Evolutionary conservation across 2,797 vertebrate genomes (phyloP), one percentile per base, ranked within the genome.

Genomic region (Gymnothorax reevesii): DNA sequence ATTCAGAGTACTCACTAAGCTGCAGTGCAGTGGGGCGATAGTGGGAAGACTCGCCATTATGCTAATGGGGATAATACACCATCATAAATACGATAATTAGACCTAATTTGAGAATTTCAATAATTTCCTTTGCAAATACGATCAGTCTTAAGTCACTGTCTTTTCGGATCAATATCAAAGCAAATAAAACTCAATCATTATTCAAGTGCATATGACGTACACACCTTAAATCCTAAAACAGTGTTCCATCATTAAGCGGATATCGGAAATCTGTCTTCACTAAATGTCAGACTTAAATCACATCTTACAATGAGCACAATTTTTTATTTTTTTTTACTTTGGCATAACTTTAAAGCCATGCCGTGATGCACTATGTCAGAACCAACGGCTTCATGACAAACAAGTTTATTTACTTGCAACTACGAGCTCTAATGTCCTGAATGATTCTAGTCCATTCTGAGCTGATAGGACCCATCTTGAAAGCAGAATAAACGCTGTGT

Each of bases 91-190:
- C 92, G 90, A 89, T 90, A 91, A 93, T 93, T 84, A 86, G 86
- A 85, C 89, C 87, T 90, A 88, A 92, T 91, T 92, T 92, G 87
- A 62, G 84, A 89, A 90, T 92, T 89, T 90, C 85, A 92, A 91
- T 88, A 82, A 90, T 87, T 89, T 88, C 88, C 82, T 88, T 88
- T 90, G 89, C 88, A 89, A 88, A 89, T 89, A 82, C 87, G 88
- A 87, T 85, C 69, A 64, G 87, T 85, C 86, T 62, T 92, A 87
- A 88, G 87, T 82, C 88, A 83, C 89, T 91, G 90, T 89, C 87
- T 86, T 57, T 86, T 88, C 57, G 89, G 91, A 91, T 92, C 90
- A 91, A 93, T 91, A 90, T 92, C 91, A 88, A 90, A 91, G 87
- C 88, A 90, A 90, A 91, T 93, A 90, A 89, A 87, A 84, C 86